Conservation (phyloP, 2,797 vertebrate species). For the Lepus townsendii region DNA sequence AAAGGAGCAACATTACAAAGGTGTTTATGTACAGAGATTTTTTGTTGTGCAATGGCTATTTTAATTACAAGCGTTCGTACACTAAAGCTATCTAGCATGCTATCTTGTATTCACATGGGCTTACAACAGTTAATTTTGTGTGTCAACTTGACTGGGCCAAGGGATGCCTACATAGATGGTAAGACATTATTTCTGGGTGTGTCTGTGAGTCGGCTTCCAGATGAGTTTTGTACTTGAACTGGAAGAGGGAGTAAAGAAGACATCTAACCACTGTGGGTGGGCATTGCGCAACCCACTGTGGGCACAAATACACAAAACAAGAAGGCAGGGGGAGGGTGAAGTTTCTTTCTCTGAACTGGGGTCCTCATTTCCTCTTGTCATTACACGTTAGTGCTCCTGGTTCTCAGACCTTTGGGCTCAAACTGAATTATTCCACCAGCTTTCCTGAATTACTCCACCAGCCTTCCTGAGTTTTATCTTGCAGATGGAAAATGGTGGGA, state of each 20-base stretch:
- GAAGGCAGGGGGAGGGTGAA: not conserved
- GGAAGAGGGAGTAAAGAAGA: not conserved
- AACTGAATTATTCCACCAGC: not conserved
- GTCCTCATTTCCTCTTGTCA: not conserved
- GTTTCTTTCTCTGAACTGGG: not conserved
- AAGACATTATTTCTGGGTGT: not conserved
- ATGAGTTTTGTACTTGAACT: not conserved
- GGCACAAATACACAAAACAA: too few relatives aligned
- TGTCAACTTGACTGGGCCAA: not conserved
- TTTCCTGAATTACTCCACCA: not conserved
- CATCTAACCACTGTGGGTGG: not conserved
- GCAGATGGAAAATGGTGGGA: not conserved
- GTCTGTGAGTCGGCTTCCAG: not conserved
- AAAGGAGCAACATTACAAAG: not conserved
- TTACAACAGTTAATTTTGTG: not conserved
- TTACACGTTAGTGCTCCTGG: accelerated
- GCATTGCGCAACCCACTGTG: not conserved
- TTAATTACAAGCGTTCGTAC: not conserved
- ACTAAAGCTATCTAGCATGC: not conserved
- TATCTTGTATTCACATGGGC: not conserved
- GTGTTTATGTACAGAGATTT: not conserved
- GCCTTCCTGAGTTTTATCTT: not conserved
- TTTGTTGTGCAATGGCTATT: not conserved
- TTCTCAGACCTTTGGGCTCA: not conserved
- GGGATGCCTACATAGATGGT: not conserved